Base-by-base conservation (phyloP, 2,113 vertebrate genomes). In the Heterocephalus glaber region DNA sequence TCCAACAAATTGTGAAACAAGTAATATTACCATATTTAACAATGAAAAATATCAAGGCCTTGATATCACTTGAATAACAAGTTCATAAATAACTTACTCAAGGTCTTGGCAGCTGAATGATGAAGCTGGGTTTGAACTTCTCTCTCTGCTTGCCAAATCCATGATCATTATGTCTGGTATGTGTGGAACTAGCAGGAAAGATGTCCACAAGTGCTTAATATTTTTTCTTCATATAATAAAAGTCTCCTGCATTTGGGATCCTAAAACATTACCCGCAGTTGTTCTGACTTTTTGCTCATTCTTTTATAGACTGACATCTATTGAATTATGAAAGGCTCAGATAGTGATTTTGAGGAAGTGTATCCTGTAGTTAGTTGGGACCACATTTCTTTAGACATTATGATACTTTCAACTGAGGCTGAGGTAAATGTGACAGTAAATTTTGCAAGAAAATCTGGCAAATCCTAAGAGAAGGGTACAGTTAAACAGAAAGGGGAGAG, bases 401-500 rank as follows among this genome's bases (percentile, higher is more conserved):
- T 81, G 30, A 63, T 35, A 3, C 33, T 92, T 96, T 41, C 58
- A 66, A 61, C 24, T 22, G 91, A 33, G 58, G 35, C 33, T 88
- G 86, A 94, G 58, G 90, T 92, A 89, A 97, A 80, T 90, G n/a
- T 35, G 49, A 19, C 11, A 47, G 80, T 89, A 58, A n/a, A 16
- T 26, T 86, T 44, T 72, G 35, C 4, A 52, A 56, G 54, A 80
- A 9, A 17, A 47, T 33, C 4, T 38, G 26, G 7, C 70, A 12
- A 8, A 85, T 66, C 3, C 56, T 82, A 63, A 58, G 28, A 76
- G 28, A 94, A 52, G 14, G 61, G 47, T 63, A 26, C 14, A 76
- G 66, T 30, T 1, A 86, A 81, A 93, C 30, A 88, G 5, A 3
- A 22, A 74, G 44, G 47, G 86, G 79, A 89, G 41, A 89, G 28